phyloP scores from a whole-genome alignment of 2,113 vertebrate species.

The Nematolebias whitei region DNA sequence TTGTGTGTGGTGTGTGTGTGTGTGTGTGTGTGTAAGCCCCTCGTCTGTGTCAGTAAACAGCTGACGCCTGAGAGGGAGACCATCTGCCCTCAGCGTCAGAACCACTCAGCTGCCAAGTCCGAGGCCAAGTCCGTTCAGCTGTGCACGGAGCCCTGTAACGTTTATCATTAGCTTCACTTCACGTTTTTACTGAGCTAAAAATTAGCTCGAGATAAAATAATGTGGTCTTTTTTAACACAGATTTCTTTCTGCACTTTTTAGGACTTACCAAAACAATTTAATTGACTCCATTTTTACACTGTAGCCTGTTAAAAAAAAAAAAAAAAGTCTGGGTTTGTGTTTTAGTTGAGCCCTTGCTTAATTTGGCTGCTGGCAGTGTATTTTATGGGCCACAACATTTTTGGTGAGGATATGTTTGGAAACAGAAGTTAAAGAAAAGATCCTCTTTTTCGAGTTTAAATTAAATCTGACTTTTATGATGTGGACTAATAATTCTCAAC shows the following conservation, averaged over 20 bases:
- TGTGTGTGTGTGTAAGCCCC: slow-evolving; percentile 22
- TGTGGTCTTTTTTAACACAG: not conserved
- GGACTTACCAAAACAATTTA: not conserved
- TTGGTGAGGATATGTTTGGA: not conserved
- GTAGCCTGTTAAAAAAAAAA: not conserved
- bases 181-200: not conserved
- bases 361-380: not conserved
- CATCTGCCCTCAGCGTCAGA: slow-evolving; percentile 57
- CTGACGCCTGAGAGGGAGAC: slow-evolving; percentile 58
- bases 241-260: not conserved
- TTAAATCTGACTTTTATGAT: too few species aligned
- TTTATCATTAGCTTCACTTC: not conserved
- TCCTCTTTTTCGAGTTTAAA: too few species aligned
- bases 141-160: not conserved
- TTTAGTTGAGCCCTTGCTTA: not conserved
- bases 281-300: not conserved
- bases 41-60: slow-evolving; percentile 54
- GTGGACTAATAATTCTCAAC: too few species aligned
- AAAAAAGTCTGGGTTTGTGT: not conserved
- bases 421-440: too few species aligned
- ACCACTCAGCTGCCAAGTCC: slow-evolving; percentile 51
- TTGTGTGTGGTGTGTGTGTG: too few species aligned
- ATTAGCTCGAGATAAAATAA: not conserved
- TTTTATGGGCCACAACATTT: not conserved
- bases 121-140: slow-evolving; percentile 50